Base-by-base conservation (phyloP, 2,113 vertebrate species). In the Pygoscelis adeliae region DNA sequence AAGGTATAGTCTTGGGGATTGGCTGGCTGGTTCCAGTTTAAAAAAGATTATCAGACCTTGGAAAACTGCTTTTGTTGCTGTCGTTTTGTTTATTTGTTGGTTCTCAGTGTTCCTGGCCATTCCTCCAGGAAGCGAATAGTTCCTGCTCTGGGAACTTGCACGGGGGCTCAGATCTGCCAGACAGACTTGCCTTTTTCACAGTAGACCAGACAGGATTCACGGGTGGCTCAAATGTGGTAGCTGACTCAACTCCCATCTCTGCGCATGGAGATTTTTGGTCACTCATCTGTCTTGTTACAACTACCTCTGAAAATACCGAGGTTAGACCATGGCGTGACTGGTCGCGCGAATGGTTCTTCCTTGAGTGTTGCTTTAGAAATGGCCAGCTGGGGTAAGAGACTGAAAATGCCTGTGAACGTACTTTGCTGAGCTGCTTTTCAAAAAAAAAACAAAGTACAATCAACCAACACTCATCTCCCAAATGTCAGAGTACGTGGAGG, bases 401-500 rank as follows among this genome's bases (percentile, higher is more conserved):
- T 42, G 4, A 3, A 62, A 83, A 58, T 2, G 9, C 53, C 47
- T 34, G 13, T 52, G 32, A 62, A 49, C 0, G 1, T 34, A 3
- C 6, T 65, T 65, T 32, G n/a, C 50, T 49, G 40, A 67, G 36
- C 14, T 76, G 53, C 40, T 71, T 46, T 69, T 85, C 29, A 56
- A 50, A 46, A 40, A 87, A 52, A 14, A 14, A 42, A 42, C 12
- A 5, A 72, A 13, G 15, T 50, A 18, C 11, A 30, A 10, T 46
- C 40, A 38, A 15, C 34, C 34, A 15, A 1, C 36, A 30, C 16
- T 73, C 21, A 4, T 9, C 14, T 71, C 34, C 32, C 42, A 69
- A 5, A 27, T 3, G 15, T 38, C n/a, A 50, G 34, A 53, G 22
- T 34, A 74, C 0, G 0, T 1, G 3, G 15, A 65, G 36, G 38